Evolutionary conservation across 1,140 invertebrate species (phyloP), one percentile per base, ranked within the genome.

Genomic region (Steinernema khuongi): DNA sequence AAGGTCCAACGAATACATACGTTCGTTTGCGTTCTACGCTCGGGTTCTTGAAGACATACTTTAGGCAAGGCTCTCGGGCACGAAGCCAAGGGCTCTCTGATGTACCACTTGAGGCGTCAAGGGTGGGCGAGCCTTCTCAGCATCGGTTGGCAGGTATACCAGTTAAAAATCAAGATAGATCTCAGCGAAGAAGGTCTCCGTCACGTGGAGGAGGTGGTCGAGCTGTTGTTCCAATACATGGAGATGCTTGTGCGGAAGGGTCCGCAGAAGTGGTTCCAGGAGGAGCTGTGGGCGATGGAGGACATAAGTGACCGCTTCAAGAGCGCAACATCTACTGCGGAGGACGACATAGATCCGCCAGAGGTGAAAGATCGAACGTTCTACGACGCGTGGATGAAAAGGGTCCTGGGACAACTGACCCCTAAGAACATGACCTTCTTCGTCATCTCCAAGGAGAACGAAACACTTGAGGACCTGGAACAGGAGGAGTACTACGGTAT

Each of bases 81-180:
- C 86, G 95, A 98, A 88, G 94, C 94, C 2, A 90, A 70, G 1
- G 94, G 95, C 14, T 97, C 94, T 83, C 87, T 99, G 43, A 87
- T 98, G 67, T 93, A 94, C 1, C 90, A 91, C 31, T 88, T 99
- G 2, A 95, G 94, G 84, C 87, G 88, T 4, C 88, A 89, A 78
- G 93, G 94, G 32, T 98, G 94, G 94, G 93, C 92, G 30, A 96
- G 93, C 86, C 91, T 90, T 78, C 85, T 98, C 18, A 87, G 91
- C 36, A 91, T 91, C 7, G 94, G 93, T 0, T 89, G 90, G 68
- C 89, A 90, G 94, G 94, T 0, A 94, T 96, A 85, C 91, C 89
- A 11, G 94, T 95, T 86, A 95, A 96, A 85, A 90, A 89, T 97
- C 7, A 89, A 90, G 76, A 91, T 96, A 7, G 94, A 97, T 87